Conservation (phyloP, 1,140 invertebrate genomes). For the Pogonomyrmex barbatus region DNA sequence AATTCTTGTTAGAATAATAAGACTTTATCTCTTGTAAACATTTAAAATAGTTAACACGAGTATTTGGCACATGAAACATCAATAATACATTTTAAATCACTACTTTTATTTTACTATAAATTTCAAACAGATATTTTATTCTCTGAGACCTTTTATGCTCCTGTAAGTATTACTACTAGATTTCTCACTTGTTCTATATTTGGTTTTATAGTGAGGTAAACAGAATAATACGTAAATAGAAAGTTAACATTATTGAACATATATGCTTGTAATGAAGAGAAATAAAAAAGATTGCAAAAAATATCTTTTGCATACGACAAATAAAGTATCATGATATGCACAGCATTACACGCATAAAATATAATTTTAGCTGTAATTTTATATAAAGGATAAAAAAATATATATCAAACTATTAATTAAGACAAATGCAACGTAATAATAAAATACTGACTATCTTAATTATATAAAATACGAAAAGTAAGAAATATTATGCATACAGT, state of each 20-base stretch:
- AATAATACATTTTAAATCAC: constrained; percentile 74
- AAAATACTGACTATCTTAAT: background rate
- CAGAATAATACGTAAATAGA: constrained; percentile 28
- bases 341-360: background rate
- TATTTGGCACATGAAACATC: constrained; percentile 85
- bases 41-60: constrained; percentile 83
- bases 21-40: constrained; percentile 78
- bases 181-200: constrained; percentile 62
- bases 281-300: constrained; percentile 19
- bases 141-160: constrained; percentile 76
- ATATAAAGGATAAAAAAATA: constrained; percentile 31
- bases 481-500: constrained; percentile 24
- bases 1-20: constrained; percentile 56
- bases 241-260: background rate
- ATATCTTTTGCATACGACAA: constrained; percentile 7
- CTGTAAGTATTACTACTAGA: constrained; percentile 70
- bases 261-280: constrained; percentile 23
- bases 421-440: constrained; percentile 4
- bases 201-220: constrained; percentile 33
- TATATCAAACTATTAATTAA: constrained; percentile 19
- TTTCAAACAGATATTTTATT: constrained; percentile 70
- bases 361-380: constrained; percentile 22
- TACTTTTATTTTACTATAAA: constrained; percentile 73
- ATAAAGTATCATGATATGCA: constrained; percentile 16
- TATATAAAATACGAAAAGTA: constrained; percentile 47